Conservation (phyloP, 1,140 invertebrate species). For the Aphaenogaster rudis region DNA sequence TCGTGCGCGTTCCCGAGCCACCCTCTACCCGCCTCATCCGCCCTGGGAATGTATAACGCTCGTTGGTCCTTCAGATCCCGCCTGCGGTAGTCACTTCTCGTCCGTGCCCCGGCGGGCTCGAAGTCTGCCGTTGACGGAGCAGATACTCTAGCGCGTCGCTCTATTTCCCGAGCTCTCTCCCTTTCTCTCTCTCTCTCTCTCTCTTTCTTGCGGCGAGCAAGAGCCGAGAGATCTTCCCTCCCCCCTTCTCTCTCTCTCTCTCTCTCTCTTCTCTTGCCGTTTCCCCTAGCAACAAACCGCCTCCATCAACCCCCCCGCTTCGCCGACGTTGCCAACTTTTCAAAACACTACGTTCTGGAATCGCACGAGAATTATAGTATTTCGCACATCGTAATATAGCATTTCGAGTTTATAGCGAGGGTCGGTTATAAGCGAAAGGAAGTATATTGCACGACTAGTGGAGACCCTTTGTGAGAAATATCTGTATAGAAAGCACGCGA, state of each 20-base stretch:
- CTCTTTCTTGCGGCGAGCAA: not conserved
- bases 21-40: not conserved
- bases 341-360: conserved; percentile 34
- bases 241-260: conserved; percentile 23
- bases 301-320: not conserved
- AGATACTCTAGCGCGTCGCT: conserved; percentile 56
- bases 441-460: not conserved
- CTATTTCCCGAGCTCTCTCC: conserved; percentile 16
- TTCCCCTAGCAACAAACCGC: conserved; percentile 65
- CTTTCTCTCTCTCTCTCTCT: not conserved
- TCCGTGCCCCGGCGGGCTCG: conserved; percentile 57
- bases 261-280: conserved; percentile 26
- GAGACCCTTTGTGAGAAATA: not conserved
- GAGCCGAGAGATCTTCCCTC: conserved; percentile 14
- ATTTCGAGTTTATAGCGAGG: not conserved
- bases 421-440: not conserved
- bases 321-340: conserved; percentile 43
- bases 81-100: conserved; percentile 72
- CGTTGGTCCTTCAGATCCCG: conserved; percentile 64
- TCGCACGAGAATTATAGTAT: conserved; percentile 25
- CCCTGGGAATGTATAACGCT: conserved; percentile 51
- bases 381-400: not conserved
- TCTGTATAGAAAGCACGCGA: not conserved
- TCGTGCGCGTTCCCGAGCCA: conserved; percentile 46
- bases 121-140: conserved; percentile 72